phyloP scores from a whole-genome alignment of 2,113 vertebrate species.

The Myodes glareolus region DNA sequence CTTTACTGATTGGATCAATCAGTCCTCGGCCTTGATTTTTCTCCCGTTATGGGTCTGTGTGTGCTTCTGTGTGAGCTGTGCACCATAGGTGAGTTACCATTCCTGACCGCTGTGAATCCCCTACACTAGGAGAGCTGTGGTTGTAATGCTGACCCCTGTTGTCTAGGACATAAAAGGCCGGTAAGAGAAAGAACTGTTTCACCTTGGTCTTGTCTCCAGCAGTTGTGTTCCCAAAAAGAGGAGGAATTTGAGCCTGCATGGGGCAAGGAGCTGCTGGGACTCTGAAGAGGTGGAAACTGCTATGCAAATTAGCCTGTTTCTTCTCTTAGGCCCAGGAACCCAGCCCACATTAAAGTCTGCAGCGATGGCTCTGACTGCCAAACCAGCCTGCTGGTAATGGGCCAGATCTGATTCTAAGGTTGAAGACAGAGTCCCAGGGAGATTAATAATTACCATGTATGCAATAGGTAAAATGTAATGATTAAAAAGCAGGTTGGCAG shows the following conservation, averaged over 20 bases:
- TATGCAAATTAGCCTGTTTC: too few relatives aligned
- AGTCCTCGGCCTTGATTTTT: not conserved
- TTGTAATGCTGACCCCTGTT: not conserved
- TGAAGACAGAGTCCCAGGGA: not conserved
- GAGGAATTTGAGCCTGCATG: not conserved
- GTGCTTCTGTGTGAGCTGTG: not conserved
- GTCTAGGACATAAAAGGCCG: not conserved
- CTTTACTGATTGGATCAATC: not conserved
- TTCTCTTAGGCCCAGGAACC: not conserved
- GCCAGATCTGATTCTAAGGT: not conserved
- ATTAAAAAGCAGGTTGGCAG: not conserved
- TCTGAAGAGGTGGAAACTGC: not conserved
- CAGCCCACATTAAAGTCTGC: not conserved
- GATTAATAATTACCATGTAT: not conserved
- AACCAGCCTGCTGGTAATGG: not conserved
- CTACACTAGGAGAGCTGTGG: not conserved
- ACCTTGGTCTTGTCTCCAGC: not conserved
- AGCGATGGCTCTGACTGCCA: not conserved
- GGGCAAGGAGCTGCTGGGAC: not conserved
- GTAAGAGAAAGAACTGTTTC: not conserved
- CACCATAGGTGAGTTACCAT: not conserved
- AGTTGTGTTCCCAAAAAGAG: not conserved
- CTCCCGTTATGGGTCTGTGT: not conserved
- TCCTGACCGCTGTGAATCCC: not conserved
- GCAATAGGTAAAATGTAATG: not conserved